Evolutionary conservation across 2,888 invertebrate genomes (phyloP), one percentile per base, ranked within the genome.

Genomic region (Apocheima hispidaria): DNA sequence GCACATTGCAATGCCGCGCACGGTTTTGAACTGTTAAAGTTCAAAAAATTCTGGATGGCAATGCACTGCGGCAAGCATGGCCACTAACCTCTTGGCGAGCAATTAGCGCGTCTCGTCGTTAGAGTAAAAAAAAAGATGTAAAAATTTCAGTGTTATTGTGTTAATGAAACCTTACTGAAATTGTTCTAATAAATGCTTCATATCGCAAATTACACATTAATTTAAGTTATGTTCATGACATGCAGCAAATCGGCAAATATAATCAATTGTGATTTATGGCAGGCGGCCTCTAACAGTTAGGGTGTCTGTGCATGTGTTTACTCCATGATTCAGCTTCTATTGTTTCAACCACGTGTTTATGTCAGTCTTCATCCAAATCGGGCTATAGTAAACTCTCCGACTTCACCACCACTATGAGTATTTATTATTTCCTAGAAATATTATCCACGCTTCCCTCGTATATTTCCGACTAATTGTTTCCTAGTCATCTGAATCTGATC

Each of bases 241-340:
- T 53, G 43, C 49, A 30, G 16, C 33, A 41, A 36, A 43, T 56
- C 46, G 10, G 30, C 26, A 51, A 48, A 60, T 33, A 52, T 21
- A 33, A 36, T 35, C 38, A 21, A 44, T 38, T 46, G 18, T n/a
- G 23, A 38, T 48, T 54, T 59, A 43, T 60, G 59, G 55, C 59
- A 55, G 12, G 44, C 35, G 33, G 55, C 52, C 55, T 35, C 14
- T 6, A 12, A 41, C 20, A 41, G 41, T 33, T 14, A 23, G 41
- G n/a, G n/a, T n/a, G n/a, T n/a, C 36, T 23, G 49, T 46, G 38
- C n/a, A n/a, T 20, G 21, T 56, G 48, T 56, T 51, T 58, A 60
- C 40, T 51, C 33, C 55, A 65, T 66, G 63, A 66, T 62, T 70
- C 63, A 70, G 59, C n/a, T 26, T 35, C 53, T 41, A 59, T 61